Evolutionary conservation across 53 echinoderm and acorn worm species (phyloP).

Genomic region (Echinometra lucunter): DNA sequence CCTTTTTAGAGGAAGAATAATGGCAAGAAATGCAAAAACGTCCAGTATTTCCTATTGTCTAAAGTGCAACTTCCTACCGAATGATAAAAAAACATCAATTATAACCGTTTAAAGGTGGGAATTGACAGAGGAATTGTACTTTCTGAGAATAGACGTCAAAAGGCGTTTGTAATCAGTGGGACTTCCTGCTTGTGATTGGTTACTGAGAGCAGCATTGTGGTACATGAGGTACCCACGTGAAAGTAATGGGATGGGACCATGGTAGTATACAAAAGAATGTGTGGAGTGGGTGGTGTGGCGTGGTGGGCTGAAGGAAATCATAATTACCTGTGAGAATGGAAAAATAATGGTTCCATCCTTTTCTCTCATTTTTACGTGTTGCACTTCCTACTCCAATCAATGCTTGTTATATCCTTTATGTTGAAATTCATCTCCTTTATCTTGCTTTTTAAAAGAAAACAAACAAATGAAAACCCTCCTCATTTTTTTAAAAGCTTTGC

Average conservation of each 20-base stretch:
- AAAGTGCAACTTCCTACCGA: background rate
- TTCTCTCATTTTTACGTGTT: background rate
- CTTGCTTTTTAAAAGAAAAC: too few species aligned
- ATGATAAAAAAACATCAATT: background rate
- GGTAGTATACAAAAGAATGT: background rate
- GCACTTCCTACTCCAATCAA: background rate
- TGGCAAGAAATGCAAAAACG: background rate
- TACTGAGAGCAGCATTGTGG: background rate
- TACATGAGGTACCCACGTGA: background rate
- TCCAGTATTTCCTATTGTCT: background rate
- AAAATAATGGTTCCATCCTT: background rate
- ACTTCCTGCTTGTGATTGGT: slow-evolving; percentile 4
- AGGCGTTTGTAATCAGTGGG: background rate
- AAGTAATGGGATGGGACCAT: background rate
- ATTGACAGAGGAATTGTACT: background rate
- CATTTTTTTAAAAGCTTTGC: background rate
- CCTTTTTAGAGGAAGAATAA: background rate
- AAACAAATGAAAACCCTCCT: too few species aligned
- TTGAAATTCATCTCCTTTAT: background rate
- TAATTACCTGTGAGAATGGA: background rate
- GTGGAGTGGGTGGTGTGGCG: background rate
- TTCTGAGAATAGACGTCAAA: background rate
- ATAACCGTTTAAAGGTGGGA: background rate
- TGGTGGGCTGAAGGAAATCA: background rate
- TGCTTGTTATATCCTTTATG: background rate